Base-by-base conservation (phyloP, 2,113 vertebrate species). In the Onychostruthus taczanowskii region DNA sequence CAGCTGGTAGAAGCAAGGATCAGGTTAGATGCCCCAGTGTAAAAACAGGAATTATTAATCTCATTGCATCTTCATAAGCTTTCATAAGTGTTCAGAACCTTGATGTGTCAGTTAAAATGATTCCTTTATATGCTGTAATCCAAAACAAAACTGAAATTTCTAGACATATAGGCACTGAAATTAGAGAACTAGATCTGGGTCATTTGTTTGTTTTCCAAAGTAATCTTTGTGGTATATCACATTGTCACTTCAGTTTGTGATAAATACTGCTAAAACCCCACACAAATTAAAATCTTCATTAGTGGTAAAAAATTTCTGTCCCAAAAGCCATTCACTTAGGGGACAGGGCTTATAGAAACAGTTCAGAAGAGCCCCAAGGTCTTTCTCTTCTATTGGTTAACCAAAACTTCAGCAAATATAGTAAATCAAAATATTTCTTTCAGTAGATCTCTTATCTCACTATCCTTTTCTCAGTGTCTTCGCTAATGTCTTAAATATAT, bases 381-480 rank as follows among this genome's bases (percentile, higher is more conserved):
- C 66, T 78, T 94, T 89, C 27, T 47, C 9, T 62, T 92, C 82
- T 69, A 39, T 84, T 93, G 39, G 30, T 83, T 94, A 94, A 94
- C 94, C 95, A 95, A 92, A 97, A 96, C 47, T 61, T 74, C 80
- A 94, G 76, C 39, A 67, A 85, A 80, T 67, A 82, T 12, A 67
- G 16, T 91, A 97, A 96, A 96, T 95, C 33, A 95, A 96, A 97
- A 95, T 13, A 81, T 23, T 81, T 78, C 44, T 89, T 96, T 94
- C 63, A 49, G 84, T 27, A 79, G 74, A 69, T 49, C 26, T 79
- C 52, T 79, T 49, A 49, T 39, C 76, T 95, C 27, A 74, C 59
- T 82, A 85, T 24, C 10, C 50, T 93, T 50, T 55, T 62, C 83
- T 96, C 30, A 13, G 18, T 53, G 55, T 77, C 59, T 77, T 92